Evolutionary conservation across 2,113 vertebrate genomes (phyloP).

Genomic region (Leucopsar rothschildi): DNA sequence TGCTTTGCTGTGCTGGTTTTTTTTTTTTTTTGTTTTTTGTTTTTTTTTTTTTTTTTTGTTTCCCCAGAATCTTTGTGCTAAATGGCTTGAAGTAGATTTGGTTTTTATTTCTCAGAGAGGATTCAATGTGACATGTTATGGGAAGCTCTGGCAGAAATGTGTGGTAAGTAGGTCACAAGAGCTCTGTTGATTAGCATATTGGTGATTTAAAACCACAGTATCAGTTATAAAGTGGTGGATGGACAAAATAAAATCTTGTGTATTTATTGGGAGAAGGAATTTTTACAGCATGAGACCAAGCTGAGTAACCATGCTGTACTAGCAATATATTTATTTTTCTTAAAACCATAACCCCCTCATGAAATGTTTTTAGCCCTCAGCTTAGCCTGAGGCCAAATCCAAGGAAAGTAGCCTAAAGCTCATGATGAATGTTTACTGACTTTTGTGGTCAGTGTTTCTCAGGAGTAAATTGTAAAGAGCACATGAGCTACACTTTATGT

Average conservation of each 20-base stretch:
- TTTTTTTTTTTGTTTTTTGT: background rate
- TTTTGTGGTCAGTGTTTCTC: constrained; percentile 71
- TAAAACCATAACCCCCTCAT: constrained; percentile 55
- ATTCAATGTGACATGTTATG: constrained; percentile 56
- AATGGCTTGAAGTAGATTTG: constrained; percentile 51
- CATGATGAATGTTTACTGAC: constrained; percentile 73
- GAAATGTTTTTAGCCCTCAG: constrained; percentile 74
- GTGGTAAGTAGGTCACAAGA: constrained; percentile 73
- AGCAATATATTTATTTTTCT: constrained; percentile 50
- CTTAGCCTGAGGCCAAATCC: constrained; percentile 77
- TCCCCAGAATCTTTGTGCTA: constrained; percentile 24
- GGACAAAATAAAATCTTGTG: background rate
- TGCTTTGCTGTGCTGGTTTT: background rate
- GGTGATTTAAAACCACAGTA: constrained; percentile 46
- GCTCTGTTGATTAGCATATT: constrained; percentile 64
- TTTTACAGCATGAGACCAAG: constrained; percentile 43
- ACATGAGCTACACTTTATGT: constrained; percentile 59
- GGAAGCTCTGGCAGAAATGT: constrained; percentile 59
- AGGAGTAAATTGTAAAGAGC: constrained; percentile 69
- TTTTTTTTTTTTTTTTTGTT: background rate
- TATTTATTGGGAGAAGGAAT: background rate
- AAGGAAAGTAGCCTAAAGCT: constrained; percentile 74
- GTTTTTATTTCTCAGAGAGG: constrained; percentile 39
- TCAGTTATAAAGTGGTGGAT: constrained; percentile 18
- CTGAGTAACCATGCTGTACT: constrained; percentile 5